Conservation (phyloP, 2,113 vertebrate genomes). For the Phrynocephalus versicolor region DNA sequence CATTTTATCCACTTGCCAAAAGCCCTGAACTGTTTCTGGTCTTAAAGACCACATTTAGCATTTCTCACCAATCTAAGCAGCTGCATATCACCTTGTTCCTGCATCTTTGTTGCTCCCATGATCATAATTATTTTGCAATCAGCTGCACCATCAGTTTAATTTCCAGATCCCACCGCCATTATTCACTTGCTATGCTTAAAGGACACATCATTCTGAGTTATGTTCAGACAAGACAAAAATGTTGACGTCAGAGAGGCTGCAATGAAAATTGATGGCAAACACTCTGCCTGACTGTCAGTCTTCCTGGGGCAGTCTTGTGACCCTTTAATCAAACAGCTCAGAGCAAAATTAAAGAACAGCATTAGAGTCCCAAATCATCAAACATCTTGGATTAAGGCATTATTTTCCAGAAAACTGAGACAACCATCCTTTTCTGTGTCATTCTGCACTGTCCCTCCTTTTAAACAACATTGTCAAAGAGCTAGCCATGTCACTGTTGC, state of each 20-base stretch:
- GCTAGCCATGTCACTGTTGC: background rate
- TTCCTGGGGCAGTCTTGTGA: constrained; percentile 9
- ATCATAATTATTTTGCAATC: constrained; percentile 32
- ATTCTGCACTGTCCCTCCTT: background rate
- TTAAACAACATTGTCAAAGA: background rate
- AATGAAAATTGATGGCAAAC: constrained; percentile 16
- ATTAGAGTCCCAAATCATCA: constrained; percentile 18
- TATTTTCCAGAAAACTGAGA: constrained; percentile 29
- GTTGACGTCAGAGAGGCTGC: constrained; percentile 23
- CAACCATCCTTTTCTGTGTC: background rate
- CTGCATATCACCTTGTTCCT: background rate
- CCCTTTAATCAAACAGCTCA: constrained; percentile 6
- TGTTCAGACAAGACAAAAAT: constrained; percentile 12
- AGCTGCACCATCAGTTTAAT: constrained; percentile 40
- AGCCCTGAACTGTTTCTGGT: too few species aligned
- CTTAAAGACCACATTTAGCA: background rate
- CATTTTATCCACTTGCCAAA: too few species aligned
- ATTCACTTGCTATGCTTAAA: constrained; percentile 21
- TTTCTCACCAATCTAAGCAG: background rate
- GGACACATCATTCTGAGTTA: constrained; percentile 39
- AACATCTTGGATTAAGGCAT: constrained; percentile 10
- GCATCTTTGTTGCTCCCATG: background rate
- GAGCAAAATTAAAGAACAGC: background rate
- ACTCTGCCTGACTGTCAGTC: constrained; percentile 4
- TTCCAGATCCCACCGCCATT: constrained; percentile 30